Conservation (phyloP, 2,113 vertebrate genomes). For the Grus americana region DNA sequence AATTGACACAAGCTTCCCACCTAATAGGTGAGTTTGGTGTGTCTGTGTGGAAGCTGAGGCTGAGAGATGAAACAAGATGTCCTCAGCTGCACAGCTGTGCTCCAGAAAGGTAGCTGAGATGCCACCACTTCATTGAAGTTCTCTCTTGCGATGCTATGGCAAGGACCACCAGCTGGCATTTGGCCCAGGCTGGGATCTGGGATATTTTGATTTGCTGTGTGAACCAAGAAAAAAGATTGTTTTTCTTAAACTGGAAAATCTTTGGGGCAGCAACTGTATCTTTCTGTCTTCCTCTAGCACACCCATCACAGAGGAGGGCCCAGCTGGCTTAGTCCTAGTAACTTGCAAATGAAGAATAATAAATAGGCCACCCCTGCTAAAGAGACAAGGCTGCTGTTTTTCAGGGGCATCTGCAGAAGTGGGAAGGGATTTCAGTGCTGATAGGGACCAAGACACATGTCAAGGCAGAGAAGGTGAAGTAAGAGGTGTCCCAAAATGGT, state of each 20-base stretch:
- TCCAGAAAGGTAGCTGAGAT: not conserved
- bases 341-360: not conserved
- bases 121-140: not conserved
- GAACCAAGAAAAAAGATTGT: not conserved
- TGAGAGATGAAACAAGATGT: not conserved
- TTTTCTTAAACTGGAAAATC: not conserved
- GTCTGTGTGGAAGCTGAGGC: not conserved
- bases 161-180: not conserved
- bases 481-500: not conserved
- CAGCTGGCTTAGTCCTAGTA: not conserved
- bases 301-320: accelerated
- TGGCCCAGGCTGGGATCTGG: not conserved
- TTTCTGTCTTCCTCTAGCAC: not conserved
- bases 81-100: not conserved
- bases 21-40: not conserved
- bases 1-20: not conserved
- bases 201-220: not conserved
- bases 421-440: not conserved
- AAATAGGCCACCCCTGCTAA: not conserved
- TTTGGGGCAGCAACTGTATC: too few species aligned
- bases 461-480: not conserved
- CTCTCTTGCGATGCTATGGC: not conserved
- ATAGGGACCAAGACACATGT: not conserved
- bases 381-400: not conserved
- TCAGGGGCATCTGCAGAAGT: not conserved